phyloP scores from a whole-genome alignment of 2,888 invertebrate genomes.

The Synergus laeviventris region DNA sequence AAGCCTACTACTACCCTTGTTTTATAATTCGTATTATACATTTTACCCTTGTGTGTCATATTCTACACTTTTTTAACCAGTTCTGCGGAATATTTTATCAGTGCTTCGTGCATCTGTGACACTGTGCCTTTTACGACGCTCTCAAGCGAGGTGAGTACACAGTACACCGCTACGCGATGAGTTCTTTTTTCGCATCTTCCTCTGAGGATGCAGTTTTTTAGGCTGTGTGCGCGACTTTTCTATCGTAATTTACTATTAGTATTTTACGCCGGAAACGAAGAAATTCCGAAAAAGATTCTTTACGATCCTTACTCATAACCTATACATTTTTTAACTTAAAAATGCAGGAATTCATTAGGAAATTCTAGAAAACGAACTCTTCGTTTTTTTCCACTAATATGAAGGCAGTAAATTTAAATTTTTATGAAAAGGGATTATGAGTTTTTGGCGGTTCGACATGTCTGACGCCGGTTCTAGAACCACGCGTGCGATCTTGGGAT shows the following conservation, averaged over 20 bases:
- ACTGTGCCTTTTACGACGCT: slow-evolving; percentile 50
- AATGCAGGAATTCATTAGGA: too few relatives aligned
- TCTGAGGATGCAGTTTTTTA: background rate
- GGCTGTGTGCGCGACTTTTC: background rate
- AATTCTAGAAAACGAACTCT: too few relatives aligned
- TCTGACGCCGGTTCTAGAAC: slow-evolving; percentile 17
- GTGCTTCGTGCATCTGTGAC: slow-evolving; percentile 34
- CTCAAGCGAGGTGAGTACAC: slow-evolving; percentile 44
- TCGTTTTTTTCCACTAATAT: too few relatives aligned
- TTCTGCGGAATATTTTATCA: slow-evolving; percentile 23
- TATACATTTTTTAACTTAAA: too few relatives aligned
- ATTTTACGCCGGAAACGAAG: too few relatives aligned
- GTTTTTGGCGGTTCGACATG: background rate
- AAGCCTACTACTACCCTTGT: slow-evolving; percentile 42
- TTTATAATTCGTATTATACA: slow-evolving; percentile 17
- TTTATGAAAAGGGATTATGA: too few relatives aligned
- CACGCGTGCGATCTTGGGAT: slow-evolving; percentile 38
- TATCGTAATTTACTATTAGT: too few relatives aligned
- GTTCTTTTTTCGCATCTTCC: slow-evolving; percentile 37
- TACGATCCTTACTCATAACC: too few relatives aligned
- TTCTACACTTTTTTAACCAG: slow-evolving; percentile 4
- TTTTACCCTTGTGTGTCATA: slow-evolving; percentile 24
- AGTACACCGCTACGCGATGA: slow-evolving; percentile 23
- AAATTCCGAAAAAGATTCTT: too few relatives aligned
- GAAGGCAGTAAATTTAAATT: too few relatives aligned